phyloP scores from a whole-genome alignment of 1,140 invertebrate genomes.

The Drosophila tropicalis region DNA sequence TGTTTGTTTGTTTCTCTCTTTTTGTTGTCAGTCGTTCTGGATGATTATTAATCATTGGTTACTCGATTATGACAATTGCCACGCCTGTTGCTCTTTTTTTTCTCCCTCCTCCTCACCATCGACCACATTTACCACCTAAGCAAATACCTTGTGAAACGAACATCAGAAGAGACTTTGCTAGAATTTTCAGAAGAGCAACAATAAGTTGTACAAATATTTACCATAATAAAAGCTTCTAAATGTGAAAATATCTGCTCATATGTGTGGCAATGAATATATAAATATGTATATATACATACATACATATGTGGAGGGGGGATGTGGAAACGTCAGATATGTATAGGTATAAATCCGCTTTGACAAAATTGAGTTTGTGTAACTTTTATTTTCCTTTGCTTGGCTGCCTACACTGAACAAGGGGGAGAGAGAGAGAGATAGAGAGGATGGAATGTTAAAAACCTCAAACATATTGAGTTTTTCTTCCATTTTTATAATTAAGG shows the following conservation, averaged over 20 bases:
- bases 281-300: conserved; percentile 3
- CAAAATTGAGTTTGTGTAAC: conserved; percentile 71
- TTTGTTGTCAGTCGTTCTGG: neutral
- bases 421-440: too few relatives aligned
- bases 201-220: conserved; percentile 39
- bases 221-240: conserved; percentile 23
- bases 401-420: neutral
- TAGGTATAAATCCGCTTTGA: conserved; percentile 33
- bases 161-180: too few relatives aligned
- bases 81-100: conserved; percentile 2
- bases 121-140: too few relatives aligned
- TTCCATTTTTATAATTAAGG: conserved; percentile 25
- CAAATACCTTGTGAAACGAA: too few relatives aligned
- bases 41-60: conserved; percentile 7
- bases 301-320: neutral
- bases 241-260: conserved; percentile 37
- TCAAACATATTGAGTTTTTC: conserved; percentile 21
- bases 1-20: too few relatives aligned
- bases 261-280: neutral
- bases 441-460: neutral
- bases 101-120: neutral
- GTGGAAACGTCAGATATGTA: neutral
- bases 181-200: conserved; percentile 2
- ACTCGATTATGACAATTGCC: neutral
- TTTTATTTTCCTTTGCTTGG: conserved; percentile 35